Percentiles rank a stretch among this genome's conserved stretches.
These are phyloP conservation scores for Tyto alba DNA, from an alignment of 2,113 vertebrate genomes.

Conservation along the genomic window DNA sequence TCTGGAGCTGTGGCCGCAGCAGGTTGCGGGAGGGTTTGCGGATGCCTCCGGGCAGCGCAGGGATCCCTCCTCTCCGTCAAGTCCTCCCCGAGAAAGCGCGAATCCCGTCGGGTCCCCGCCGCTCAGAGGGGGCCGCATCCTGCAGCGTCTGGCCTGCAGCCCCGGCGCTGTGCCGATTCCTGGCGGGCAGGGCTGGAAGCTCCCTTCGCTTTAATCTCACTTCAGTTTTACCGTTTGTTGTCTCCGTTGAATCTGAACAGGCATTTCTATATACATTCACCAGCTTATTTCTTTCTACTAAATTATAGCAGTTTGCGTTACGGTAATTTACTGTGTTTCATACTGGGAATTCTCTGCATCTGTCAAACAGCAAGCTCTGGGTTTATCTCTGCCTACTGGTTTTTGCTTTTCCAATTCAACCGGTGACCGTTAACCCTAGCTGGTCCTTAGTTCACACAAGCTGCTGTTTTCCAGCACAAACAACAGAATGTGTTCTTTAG, in stretches of 20 bases:
- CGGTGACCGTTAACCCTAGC: neutral
- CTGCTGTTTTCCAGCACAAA: neutral
- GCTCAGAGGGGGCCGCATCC: neutral
- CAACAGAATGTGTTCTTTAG: fast-evolving
- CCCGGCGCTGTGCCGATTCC: fast-evolving
- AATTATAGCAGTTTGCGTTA: neutral
- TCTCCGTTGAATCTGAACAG: neutral
- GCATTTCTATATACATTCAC: neutral
- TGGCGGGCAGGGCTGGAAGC: fast-evolving
- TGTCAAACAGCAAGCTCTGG: too few species aligned
- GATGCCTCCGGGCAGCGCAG: neutral
- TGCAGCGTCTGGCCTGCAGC: too few species aligned
- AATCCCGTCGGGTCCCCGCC: neutral
- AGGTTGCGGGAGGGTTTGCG: fast-evolving
- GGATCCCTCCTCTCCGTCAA: too few species aligned
- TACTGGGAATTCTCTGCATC: neutral
- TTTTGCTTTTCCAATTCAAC: neutral
- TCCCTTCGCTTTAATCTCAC: neutral
- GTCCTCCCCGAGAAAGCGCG: neutral
- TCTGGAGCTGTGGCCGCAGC: too few species aligned
- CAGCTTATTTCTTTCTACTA: neutral
- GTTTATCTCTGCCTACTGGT: neutral
- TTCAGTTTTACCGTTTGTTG: neutral
- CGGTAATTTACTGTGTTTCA: neutral
- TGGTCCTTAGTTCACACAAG: neutral